A percentile compares a stretch with the other conserved stretches of the same genome.
phyloP scores from a whole-genome alignment of 2,888 invertebrate genomes.

The Rhogogaster chlorosoma region DNA sequence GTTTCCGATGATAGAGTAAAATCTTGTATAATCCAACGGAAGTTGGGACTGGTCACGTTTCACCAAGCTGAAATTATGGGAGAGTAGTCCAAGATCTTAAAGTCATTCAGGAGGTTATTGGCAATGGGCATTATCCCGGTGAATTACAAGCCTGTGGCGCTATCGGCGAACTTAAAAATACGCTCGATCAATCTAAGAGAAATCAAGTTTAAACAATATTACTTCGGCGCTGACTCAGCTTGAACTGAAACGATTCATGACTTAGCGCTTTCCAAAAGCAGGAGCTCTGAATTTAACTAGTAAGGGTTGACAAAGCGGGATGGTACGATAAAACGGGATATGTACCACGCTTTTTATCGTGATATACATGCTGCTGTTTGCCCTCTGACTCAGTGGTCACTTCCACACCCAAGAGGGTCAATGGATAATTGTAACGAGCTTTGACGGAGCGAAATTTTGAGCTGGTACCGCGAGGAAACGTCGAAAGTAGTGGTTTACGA shows the following conservation, averaged over 20 bases:
- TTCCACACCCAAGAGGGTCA: not conserved
- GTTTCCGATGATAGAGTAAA: not conserved
- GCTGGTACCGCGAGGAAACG: not conserved
- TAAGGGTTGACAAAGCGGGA: not conserved
- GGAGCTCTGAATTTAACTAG: not conserved
- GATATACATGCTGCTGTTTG: not conserved
- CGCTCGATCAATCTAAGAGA: not conserved
- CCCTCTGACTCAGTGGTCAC: not conserved
- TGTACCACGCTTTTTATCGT: constrained; percentile 5
- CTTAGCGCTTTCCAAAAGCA: not conserved
- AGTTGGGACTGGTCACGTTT: not conserved
- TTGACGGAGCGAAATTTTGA: not conserved
- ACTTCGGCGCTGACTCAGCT: not conserved
- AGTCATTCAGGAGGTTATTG: not conserved
- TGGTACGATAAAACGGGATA: not conserved
- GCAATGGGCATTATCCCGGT: not conserved
- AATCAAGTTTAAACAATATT: not conserved
- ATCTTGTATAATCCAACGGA: not conserved
- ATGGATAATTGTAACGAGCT: not conserved
- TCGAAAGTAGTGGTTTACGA: not conserved
- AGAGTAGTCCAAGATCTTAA: not conserved
- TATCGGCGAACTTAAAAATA: not conserved
- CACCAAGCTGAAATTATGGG: not conserved
- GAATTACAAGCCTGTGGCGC: not conserved
- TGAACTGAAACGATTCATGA: not conserved